Conservation (phyloP, 2,888 invertebrate species). For the Tholera decimalis region DNA sequence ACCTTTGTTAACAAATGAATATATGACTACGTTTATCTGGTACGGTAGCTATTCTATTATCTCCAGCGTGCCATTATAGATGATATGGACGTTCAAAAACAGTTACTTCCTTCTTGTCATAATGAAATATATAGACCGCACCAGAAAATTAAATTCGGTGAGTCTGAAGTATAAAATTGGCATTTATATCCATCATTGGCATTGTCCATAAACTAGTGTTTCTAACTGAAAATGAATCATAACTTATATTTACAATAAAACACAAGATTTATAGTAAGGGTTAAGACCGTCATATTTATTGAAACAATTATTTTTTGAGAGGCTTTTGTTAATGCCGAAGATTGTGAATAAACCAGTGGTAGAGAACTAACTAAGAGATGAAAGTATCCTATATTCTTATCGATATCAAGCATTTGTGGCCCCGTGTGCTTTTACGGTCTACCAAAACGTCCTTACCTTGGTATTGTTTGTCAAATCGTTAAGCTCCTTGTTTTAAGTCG, state of each 20-base stretch:
- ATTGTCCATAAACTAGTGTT: background rate
- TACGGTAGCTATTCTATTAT: background rate
- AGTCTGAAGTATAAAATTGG: slow-evolving; percentile 7
- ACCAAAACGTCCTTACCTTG: no score
- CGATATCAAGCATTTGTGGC: no score
- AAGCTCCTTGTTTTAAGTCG: no score
- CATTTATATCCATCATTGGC: slow-evolving; percentile 34
- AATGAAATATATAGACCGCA: background rate
- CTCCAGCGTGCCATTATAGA: background rate
- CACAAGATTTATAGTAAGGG: slow-evolving; percentile 40
- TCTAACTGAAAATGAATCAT: slow-evolving; percentile 13
- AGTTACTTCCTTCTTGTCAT: background rate
- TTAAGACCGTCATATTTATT: slow-evolving; percentile 39
- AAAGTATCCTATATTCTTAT: no score
- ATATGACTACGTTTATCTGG: background rate
- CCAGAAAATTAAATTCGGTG: slow-evolving; percentile 20
- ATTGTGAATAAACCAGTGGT: no score
- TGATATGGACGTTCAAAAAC: background rate
- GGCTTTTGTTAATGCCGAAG: no score
- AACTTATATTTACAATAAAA: slow-evolving; percentile 38
- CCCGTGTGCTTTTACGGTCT: no score
- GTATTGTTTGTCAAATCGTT: no score
- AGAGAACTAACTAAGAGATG: no score
- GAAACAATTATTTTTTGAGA: slow-evolving; percentile 66
- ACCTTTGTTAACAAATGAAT: no score